A percentile compares a stretch with the other conserved stretches of the same genome.
Evolutionary conservation across 2,888 invertebrate genomes (phyloP).

Genomic region (Pyrgus malvae): DNA sequence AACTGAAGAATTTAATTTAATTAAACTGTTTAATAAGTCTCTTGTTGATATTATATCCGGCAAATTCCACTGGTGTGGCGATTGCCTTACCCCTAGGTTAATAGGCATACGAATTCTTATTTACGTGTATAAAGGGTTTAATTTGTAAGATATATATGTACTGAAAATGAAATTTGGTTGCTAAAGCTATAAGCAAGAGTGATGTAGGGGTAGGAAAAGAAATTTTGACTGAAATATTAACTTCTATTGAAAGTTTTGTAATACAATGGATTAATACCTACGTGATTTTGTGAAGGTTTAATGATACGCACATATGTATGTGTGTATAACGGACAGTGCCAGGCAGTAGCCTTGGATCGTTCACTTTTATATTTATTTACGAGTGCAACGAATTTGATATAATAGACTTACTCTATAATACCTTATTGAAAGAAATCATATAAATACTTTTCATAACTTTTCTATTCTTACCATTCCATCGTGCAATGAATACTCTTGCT

Average conservation of each 20-base stretch:
- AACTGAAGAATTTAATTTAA: no score
- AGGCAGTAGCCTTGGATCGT: neutral
- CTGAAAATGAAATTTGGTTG: neutral
- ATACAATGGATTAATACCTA: neutral
- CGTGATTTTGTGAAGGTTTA: neutral
- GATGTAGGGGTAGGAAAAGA: neutral
- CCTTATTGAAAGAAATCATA: neutral
- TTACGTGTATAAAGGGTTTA: slow-evolving; percentile 10
- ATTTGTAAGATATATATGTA: neutral
- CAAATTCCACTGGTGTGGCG: no score
- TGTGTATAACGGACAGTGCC: no score
- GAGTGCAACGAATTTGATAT: slow-evolving; percentile 11
- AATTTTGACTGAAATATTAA: neutral
- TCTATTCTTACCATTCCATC: slow-evolving; percentile 21
- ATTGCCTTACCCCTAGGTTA: no score
- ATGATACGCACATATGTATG: no score
- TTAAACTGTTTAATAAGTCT: no score
- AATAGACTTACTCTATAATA: slow-evolving; percentile 5
- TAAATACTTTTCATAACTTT: neutral
- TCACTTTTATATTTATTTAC: slow-evolving; percentile 8
- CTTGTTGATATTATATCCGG: no score
- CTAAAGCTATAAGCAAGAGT: neutral
- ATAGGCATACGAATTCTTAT: neutral
- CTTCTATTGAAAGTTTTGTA: no score
- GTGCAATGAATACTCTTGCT: slow-evolving; percentile 17